Conservation (phyloP, 1,140 invertebrate genomes). For the Heterodera schachtii region DNA sequence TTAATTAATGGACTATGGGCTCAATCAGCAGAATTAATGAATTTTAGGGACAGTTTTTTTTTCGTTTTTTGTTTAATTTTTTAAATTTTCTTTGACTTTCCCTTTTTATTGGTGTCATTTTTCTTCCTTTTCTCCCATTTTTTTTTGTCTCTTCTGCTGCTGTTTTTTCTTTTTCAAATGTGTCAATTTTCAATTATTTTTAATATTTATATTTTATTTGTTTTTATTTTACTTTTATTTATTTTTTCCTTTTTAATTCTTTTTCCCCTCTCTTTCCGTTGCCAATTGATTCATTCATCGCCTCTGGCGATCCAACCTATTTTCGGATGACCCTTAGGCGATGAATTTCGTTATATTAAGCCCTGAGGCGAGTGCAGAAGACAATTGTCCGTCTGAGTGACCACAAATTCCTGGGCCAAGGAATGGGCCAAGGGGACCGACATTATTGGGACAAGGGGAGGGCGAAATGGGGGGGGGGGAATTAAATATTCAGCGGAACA, state of each 20-base stretch:
- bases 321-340: slow-evolving; percentile 6
- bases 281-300: background rate
- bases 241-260: no score
- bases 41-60: no score
- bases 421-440: background rate
- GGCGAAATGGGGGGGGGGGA: background rate
- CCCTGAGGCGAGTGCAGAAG: background rate
- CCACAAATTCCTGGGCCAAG: background rate
- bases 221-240: no score
- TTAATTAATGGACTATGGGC: no score
- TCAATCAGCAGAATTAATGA: no score
- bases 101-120: background rate
- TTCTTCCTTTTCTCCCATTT: background rate
- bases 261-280: no score
- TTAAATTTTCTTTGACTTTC: no score
- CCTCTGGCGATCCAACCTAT: background rate
- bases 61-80: no score
- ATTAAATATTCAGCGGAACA: slow-evolving; percentile 10
- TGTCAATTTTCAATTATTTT: no score
- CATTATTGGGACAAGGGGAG: background rate
- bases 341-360: slow-evolving; percentile 4
- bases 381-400: slow-evolving; percentile 13
- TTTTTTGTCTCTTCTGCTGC: no score
- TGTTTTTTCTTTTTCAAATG: no score
- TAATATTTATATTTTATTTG: no score